phyloP scores from a whole-genome alignment of 2,797 vertebrate species.

The Todus mexicanus region DNA sequence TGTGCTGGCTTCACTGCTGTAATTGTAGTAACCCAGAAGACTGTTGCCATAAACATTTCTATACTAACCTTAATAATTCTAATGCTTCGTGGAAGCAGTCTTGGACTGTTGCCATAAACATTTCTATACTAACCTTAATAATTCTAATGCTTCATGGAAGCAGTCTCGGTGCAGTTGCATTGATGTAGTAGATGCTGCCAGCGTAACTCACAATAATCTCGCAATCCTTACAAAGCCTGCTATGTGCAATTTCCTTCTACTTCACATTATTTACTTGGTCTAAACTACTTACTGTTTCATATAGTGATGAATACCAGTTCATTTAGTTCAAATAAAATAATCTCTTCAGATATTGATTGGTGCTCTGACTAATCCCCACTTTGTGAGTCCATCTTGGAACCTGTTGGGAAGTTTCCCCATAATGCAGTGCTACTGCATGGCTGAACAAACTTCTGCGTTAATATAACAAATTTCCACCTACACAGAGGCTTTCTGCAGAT shows the following conservation, averaged over 20 bases:
- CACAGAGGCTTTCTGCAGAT: background rate
- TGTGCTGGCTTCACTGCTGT: background rate
- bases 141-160: background rate
- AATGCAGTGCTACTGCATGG: background rate
- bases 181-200: conserved; percentile 47
- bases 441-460: background rate
- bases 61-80: conserved; percentile 37
- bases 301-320: conserved; percentile 42
- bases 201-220: conserved; percentile 41
- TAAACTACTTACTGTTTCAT: conserved; percentile 44
- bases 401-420: background rate
- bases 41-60: conserved; percentile 28
- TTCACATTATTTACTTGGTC: conserved; percentile 50
- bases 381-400: background rate
- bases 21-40: conserved; percentile 35
- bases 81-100: background rate
- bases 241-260: conserved; percentile 35
- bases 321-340: conserved; percentile 56
- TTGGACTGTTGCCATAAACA: conserved; percentile 12
- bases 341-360: conserved; percentile 35
- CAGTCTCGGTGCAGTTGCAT: background rate
- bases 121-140: conserved; percentile 31
- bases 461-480: background rate
- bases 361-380: conserved; percentile 1
- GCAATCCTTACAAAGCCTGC: conserved; percentile 50